Evolutionary conservation across 2,888 invertebrate species (phyloP).

Genomic region (Spilosoma lubricipeda): DNA sequence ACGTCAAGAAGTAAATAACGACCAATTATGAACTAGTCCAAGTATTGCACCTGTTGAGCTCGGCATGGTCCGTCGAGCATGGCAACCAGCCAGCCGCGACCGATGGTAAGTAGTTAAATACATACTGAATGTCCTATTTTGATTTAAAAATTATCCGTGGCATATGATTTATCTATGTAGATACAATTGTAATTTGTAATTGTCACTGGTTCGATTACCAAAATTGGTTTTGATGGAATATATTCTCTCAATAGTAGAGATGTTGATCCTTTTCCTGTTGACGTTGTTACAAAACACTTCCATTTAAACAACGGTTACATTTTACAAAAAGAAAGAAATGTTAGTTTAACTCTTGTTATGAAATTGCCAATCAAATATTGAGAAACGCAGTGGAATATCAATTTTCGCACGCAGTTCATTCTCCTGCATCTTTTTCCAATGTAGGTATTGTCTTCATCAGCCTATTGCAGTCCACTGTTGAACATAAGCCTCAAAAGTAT

Average conservation of each 20-base stretch:
- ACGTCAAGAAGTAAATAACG: conserved; percentile 27
- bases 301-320: background rate
- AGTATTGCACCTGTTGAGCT: conserved; percentile 73
- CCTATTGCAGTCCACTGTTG: too few species aligned
- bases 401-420: background rate
- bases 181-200: conserved; percentile 3
- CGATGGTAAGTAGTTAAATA: conserved; percentile 55
- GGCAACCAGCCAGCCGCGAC: conserved; percentile 61
- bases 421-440: too few species aligned
- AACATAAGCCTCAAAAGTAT: too few species aligned
- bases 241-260: background rate
- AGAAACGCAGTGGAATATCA: background rate
- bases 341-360: background rate
- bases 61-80: conserved; percentile 67
- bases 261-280: background rate
- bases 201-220: background rate
- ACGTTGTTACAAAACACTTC: background rate
- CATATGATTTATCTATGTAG: background rate
- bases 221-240: background rate
- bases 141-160: conserved; percentile 36
- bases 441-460: too few species aligned
- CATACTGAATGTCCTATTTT: conserved; percentile 49
- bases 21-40: conserved; percentile 40
- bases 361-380: background rate
- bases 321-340: background rate